Conservation (phyloP, 2,888 invertebrate genomes). For the Ochropacha duplaris region DNA sequence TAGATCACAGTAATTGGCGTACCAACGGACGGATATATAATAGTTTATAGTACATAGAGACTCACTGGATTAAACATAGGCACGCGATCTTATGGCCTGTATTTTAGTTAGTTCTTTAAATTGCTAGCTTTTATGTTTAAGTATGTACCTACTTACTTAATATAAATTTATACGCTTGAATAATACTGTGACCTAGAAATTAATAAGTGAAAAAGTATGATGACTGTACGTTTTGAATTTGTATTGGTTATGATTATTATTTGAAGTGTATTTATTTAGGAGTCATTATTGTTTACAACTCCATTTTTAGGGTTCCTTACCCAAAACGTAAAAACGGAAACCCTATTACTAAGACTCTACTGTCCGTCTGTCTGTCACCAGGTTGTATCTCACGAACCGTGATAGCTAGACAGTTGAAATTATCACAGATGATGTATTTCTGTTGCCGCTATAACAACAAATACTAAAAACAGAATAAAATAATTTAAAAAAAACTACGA, state of each 20-base stretch:
- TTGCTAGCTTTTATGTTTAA: not conserved
- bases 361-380: too few relatives aligned
- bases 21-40: slow-evolving; percentile 52
- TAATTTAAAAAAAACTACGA: too few relatives aligned
- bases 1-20: slow-evolving; percentile 79
- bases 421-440: too few relatives aligned
- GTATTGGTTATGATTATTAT: not conserved
- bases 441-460: too few relatives aligned
- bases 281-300: too few relatives aligned
- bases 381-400: too few relatives aligned
- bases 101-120: slow-evolving; percentile 17
- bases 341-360: too few relatives aligned
- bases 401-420: too few relatives aligned
- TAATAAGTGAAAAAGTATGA: not conserved
- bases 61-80: slow-evolving; percentile 55
- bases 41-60: slow-evolving; percentile 56
- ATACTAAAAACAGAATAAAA: too few relatives aligned
- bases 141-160: not conserved
- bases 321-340: too few relatives aligned
- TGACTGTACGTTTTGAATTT: not conserved
- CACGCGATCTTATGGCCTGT: slow-evolving; percentile 49
- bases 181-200: not conserved
- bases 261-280: not conserved
- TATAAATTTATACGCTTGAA: not conserved
- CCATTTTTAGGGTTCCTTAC: too few relatives aligned